phyloP scores from a whole-genome alignment of 1,140 invertebrate species.

The Achatina immaculata region DNA sequence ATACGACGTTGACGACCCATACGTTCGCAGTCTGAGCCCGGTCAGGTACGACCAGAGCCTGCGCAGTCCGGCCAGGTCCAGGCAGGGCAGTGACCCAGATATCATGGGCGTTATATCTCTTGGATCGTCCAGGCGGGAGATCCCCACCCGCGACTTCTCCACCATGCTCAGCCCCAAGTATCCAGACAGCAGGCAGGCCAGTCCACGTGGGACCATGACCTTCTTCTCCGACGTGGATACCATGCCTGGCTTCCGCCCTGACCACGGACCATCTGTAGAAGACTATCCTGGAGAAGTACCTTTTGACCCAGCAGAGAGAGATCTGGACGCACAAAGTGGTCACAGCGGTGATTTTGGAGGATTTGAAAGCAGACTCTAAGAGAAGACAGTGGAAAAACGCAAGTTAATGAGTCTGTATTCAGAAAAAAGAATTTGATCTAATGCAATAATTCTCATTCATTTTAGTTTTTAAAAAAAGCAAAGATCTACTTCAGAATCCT shows the following conservation, averaged over 20 bases:
- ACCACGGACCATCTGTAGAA: conserved; percentile 31
- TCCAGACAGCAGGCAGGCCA: conserved; percentile 57
- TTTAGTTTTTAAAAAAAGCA: no score
- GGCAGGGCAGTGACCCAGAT: conserved; percentile 63
- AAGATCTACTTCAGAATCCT: no score
- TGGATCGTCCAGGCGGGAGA: conserved; percentile 52
- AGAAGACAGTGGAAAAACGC: no score
- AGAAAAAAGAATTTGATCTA: no score
- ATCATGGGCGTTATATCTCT: conserved; percentile 53
- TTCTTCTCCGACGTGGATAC: conserved; percentile 65
- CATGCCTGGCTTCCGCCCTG: conserved; percentile 42
- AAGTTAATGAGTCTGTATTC: no score
- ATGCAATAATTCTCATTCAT: no score
- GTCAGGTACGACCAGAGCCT: conserved; percentile 56
- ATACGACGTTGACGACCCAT: conserved; percentile 56
- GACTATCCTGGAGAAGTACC: conserved; percentile 35
- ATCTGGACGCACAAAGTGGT: conserved; percentile 41
- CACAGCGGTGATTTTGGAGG: conserved; percentile 42
- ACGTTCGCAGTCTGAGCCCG: conserved; percentile 49
- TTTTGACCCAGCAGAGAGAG: conserved; percentile 37
- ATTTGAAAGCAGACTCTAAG: conserved; percentile 27
- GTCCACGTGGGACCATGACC: conserved; percentile 53
- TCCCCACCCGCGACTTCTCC: conserved; percentile 46
- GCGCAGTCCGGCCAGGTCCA: conserved; percentile 56
- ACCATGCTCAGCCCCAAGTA: conserved; percentile 60